Base-by-base conservation (phyloP, 2,888 invertebrate species). In the Drosophila yooni region DNA sequence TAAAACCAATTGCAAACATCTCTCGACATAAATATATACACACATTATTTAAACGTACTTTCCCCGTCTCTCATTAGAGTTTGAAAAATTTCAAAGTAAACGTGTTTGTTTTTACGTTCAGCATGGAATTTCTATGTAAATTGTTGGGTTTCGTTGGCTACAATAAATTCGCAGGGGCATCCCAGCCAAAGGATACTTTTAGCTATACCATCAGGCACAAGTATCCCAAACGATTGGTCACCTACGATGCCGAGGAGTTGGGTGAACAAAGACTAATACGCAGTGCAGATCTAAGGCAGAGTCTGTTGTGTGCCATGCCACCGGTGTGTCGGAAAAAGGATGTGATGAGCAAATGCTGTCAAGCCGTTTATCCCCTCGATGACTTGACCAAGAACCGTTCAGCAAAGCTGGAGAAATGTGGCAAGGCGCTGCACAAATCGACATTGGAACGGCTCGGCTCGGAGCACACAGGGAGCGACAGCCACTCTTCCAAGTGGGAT, bases 231-330 rank as follows among this genome's bases (percentile, higher is more conserved):
- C 75, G 60, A 0, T 31, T 89, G 52, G 29, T 59, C 11, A 87
- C 82, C 70, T 86, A 89, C 29, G 89, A 90, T 62, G 86, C 76
- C 1, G 79, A 79, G 51, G 68, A 46, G 13, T n/a, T 13, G 0
- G 38, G 62, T 10, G 89, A 90, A 11, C 53, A 46, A 2, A 72
- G 90, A 0, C n/a, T 69, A 2, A 81, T 90, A 25, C 76, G 79
- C 2, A 5, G 40, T 1, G 65, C 66, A 2, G 89, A 83, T 61
- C 38, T 86, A 0, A 63, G 8, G 0, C 7, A 54, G 0, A 76
- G 75, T 25, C 4, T 48, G 1, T 0, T 72, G 3, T 11, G 54
- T 0, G 0, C 52, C 2, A 3, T 70, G 21, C 1, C 13, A n/a
- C 15, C 53, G 0, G 40, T 31, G 2, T 25, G 33, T 0, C n/a